Evolutionary conservation across 2,797 vertebrate genomes (phyloP), one percentile per base, ranked within the genome.

Genomic region (Chelon labrosus): DNA sequence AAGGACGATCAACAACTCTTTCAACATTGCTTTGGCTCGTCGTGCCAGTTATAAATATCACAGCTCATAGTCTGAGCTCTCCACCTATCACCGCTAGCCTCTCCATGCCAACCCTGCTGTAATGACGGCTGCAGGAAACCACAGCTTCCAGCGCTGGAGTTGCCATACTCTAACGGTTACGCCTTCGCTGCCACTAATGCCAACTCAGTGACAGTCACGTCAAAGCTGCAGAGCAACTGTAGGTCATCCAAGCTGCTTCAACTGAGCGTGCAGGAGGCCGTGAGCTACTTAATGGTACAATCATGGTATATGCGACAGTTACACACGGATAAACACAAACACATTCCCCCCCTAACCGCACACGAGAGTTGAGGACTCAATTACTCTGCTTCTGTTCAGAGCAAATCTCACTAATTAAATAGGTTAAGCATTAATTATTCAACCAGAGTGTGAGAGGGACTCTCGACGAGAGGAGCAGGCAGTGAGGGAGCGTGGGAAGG

Each of bases 341-440:
- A 47, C 17, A 50, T 54, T 10, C 7, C 13, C 42, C 46, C 58
- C 31, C 31, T 31, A 56, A 35, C 52, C 75, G 22, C 71, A 56
- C 54, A 67, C 60, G 31, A 1, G 9, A 71, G 56, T 22, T 53
- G 74, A 82, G 49, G 80, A 91, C 87, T 92, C 87, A 86, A 93
- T 93, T 90, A 91, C 85, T 91, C 80, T 82, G 84, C 81, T 75
- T 85, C 80, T 84, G 86, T 92, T 91, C 79, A 70, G 82, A 90
- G 91, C 80, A 92, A 93, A 94, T 90, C 91, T 90, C 79, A 87
- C 92, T 94, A 94, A 95, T 95, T 93, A 94, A 95, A 94, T 92
- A 92, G 81, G 81, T 87, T 85, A 85, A 83, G 73, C 90, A 94
- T 95, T 91, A 94, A 94, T 94, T 93, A 94, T 93, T 93, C 80